Base-by-base conservation (phyloP, 1,140 invertebrate genomes). In the Tachypleus tridentatus region DNA sequence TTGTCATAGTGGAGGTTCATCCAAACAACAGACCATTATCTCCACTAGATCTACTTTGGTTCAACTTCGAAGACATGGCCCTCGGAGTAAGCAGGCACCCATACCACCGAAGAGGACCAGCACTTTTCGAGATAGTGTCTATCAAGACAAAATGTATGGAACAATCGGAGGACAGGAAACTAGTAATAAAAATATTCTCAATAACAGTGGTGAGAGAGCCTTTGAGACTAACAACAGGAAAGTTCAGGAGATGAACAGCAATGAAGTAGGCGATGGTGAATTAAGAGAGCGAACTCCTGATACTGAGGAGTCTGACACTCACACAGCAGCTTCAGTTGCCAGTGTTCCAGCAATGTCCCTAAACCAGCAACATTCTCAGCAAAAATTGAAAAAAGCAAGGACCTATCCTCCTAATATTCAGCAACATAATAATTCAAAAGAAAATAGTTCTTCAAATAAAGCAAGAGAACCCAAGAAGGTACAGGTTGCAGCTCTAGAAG, bases 21-120 rank as follows among this genome's bases (percentile, higher is more conserved):
- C 60, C 51, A 58, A 72, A 66, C 66, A 59, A 63, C 56, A 61
- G 8, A 69, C 50, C 29, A 63, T 74, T 48, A 66, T 73, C 5
- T 70, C 70, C 29, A 83, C 68, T 29, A 71, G 70, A 61, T 83
- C 79, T 61, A 81, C 80, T 63, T 76, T 82, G 65, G 90, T 93
- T 53, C 90, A 92, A 77, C 85, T 94, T 83, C 81, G 90, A 66
- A 80, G 89, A 57, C 59, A 62, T 51, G 63, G 65, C 3, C 66
- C 63, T 49, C 60, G 66, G 5, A n/a, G 63, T 72, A 95, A 94
- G 76, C 89, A 91, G 75, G 91, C 92, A n/a, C 93, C 93, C 49
- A 89, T 90, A 4, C 93, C 93, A 66, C 93, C 93, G 4, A 95
- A 95, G 78, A 80, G 93, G 70, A 96, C 93, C 57, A 94, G 90